phyloP scores from a whole-genome alignment of 35 echinoderm and acorn worm genomes.

The Ophiothrix spiculata region DNA sequence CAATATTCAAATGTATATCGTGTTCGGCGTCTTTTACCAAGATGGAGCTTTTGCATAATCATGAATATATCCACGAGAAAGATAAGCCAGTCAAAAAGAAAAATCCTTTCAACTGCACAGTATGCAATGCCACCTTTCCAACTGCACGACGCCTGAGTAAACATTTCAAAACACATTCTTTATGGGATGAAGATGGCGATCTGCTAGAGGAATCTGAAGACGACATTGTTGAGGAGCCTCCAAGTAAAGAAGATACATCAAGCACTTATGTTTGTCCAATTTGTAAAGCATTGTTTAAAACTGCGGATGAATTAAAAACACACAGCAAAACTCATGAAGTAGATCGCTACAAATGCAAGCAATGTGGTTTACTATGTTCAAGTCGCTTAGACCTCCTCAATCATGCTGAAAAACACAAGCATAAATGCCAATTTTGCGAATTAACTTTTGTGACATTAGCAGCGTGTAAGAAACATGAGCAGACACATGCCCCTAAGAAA shows the following conservation, averaged over 20 bases:
- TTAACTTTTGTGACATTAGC: neutral
- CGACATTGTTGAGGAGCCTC: neutral
- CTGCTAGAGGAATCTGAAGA: neutral
- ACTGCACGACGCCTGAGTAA: neutral
- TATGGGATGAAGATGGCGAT: neutral
- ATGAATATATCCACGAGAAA: neutral
- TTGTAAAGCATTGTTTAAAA: neutral
- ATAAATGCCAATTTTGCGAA: neutral
- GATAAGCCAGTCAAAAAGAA: too few species aligned
- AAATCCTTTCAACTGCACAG: neutral
- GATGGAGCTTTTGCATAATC: neutral
- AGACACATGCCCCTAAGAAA: neutral
- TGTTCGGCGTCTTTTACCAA: neutral
- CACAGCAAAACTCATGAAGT: neutral
- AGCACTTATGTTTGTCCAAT: neutral
- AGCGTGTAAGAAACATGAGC: neutral
- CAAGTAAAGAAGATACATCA: neutral
- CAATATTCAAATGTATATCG: neutral
- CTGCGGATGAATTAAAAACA: neutral
- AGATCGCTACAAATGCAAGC: neutral
- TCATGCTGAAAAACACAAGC: neutral
- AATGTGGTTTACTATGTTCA: neutral
- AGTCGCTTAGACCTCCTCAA: neutral
- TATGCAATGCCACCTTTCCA: neutral
- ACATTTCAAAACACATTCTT: neutral